Percentiles rank a stretch among this genome's conserved stretches.
Conservation (phyloP, 92 coral and sea anemone genomes). For the Bergia puertoricense region DNA sequence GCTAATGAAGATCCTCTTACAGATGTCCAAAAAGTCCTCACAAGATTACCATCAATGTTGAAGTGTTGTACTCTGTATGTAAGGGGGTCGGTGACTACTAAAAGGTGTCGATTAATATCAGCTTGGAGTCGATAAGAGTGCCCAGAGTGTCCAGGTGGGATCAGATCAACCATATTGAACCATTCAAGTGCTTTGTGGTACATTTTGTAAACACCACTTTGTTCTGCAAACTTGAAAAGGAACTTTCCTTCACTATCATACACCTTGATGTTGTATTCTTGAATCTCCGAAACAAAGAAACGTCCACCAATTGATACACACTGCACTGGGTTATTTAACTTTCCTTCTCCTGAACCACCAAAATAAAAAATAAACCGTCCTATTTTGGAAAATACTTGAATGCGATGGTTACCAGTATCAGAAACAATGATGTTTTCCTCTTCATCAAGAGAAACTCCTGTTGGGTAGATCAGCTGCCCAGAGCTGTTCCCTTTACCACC, state of each 20-base stretch:
- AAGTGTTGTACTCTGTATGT: slow-evolving; percentile 1
- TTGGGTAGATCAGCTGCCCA: background rate
- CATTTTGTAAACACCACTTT: background rate
- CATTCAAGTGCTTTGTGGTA: background rate
- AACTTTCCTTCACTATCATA: background rate
- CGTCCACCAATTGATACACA: background rate
- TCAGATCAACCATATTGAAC: background rate
- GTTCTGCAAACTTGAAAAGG: slow-evolving; percentile 5
- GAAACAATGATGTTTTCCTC: background rate
- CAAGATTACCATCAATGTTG: background rate
- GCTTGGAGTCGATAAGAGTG: background rate
- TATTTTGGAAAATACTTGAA: background rate
- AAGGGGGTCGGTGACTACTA: background rate
- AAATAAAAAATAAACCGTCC: background rate
- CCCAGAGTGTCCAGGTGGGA: background rate
- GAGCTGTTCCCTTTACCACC: background rate
- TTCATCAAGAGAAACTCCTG: background rate
- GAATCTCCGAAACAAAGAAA: background rate
- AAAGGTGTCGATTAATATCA: background rate
- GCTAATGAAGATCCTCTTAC: slow-evolving; percentile 2
- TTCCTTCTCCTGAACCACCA: background rate
- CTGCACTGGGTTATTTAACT: background rate
- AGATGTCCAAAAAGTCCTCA: background rate
- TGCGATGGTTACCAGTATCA: slow-evolving; percentile 15
- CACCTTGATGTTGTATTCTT: background rate